These are phyloP conservation scores for Apamea crenata DNA, from an alignment of 2,888 invertebrate genomes.

Conservation along the genomic window DNA sequence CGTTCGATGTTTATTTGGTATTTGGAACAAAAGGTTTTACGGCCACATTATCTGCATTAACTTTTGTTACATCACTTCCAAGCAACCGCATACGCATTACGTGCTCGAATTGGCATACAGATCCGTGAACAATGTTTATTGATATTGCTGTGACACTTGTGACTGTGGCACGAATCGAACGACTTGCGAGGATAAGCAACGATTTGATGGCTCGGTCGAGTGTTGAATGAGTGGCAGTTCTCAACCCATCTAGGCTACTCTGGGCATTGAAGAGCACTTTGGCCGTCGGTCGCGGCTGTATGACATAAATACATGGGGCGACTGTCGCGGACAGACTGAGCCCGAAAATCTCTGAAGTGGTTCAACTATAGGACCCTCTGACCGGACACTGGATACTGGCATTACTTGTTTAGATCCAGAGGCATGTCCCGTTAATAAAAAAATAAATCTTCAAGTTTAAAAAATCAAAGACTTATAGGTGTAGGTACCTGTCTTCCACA, in stretches of 20 bases:
- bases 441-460: background rate
- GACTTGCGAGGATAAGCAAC: slow-evolving; percentile 25
- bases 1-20: slow-evolving; percentile 44
- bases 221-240: slow-evolving; percentile 26
- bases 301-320: slow-evolving; percentile 14
- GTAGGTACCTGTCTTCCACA: slow-evolving; percentile 81
- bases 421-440: background rate
- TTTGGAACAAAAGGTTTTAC: slow-evolving; percentile 54
- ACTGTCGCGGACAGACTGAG: slow-evolving; percentile 20
- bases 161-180: slow-evolving; percentile 11
- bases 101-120: slow-evolving; percentile 30
- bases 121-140: slow-evolving; percentile 28
- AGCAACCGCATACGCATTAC: slow-evolving; percentile 37
- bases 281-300: background rate
- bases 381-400: background rate
- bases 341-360: background rate
- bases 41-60: slow-evolving; percentile 31
- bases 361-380: slow-evolving; percentile 2
- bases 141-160: slow-evolving; percentile 27
- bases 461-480: background rate
- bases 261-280: slow-evolving; percentile 34
- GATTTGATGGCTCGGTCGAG: slow-evolving; percentile 36
- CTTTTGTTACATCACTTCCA: slow-evolving; percentile 45
- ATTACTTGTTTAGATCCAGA: slow-evolving; percentile 7
- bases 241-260: slow-evolving; percentile 16